A percentile compares a stretch with the other conserved stretches of the same genome.
phyloP scores from a whole-genome alignment of 2,888 invertebrate genomes.

The Eristalis arbustorum region DNA sequence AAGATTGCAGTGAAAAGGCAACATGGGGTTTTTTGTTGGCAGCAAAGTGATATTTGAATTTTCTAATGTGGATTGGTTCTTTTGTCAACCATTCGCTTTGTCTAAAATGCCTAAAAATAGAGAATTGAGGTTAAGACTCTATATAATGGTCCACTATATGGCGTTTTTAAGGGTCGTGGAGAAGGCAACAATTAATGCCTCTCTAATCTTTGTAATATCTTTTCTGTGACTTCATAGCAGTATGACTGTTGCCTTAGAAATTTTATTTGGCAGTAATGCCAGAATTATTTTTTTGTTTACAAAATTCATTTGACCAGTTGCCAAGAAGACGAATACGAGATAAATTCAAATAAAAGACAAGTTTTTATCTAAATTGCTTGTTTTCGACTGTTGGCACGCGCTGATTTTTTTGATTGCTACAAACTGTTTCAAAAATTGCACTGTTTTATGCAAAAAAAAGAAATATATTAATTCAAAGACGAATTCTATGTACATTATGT shows the following conservation, averaged over 20 bases:
- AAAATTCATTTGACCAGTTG: conserved; percentile 10
- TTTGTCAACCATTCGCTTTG: not conserved
- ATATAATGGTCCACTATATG: not conserved
- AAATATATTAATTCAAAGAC: too few species aligned
- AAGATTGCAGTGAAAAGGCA: not conserved
- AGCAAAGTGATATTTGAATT: not conserved
- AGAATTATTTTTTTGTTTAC: conserved; percentile 18
- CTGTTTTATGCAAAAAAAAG: too few species aligned
- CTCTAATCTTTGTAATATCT: not conserved
- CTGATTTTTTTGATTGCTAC: too few species aligned
- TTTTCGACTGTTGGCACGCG: not conserved
- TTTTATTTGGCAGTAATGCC: conserved; percentile 1
- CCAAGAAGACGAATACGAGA: not conserved
- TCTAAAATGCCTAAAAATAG: not conserved
- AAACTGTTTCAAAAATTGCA: too few species aligned
- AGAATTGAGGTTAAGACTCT: not conserved
- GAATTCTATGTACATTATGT: too few species aligned
- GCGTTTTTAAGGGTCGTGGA: not conserved
- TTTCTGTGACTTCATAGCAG: not conserved
- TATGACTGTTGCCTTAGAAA: not conserved
- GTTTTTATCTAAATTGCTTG: not conserved
- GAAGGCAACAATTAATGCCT: not conserved
- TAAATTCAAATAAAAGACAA: not conserved
- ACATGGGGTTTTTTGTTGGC: not conserved
- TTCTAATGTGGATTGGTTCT: not conserved